Evolutionary conservation across 1,140 invertebrate species (phyloP).

Genomic region (Nephila pilipes): DNA sequence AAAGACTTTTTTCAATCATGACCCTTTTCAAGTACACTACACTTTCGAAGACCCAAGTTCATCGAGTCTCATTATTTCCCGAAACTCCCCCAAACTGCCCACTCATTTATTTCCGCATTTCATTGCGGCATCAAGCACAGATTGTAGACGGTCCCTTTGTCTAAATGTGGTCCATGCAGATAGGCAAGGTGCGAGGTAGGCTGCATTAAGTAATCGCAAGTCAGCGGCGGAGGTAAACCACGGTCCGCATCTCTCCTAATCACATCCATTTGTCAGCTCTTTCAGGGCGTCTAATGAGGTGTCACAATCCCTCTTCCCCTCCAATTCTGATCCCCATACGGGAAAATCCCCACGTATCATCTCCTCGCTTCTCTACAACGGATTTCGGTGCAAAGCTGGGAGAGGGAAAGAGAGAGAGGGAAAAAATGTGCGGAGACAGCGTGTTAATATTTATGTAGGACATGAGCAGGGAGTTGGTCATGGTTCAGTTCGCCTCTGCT

Average conservation of each 20-base stretch:
- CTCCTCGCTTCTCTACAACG: not conserved
- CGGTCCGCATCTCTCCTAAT: slow-evolving; percentile 63
- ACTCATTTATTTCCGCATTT: not conserved
- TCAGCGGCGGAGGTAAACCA: slow-evolving; percentile 71
- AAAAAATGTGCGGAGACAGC: no score
- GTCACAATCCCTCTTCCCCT: slow-evolving; percentile 58
- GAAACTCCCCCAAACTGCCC: no score
- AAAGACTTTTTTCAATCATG: not conserved
- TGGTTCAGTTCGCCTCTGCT: not conserved
- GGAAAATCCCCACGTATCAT: not conserved
- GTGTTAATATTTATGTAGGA: slow-evolving; percentile 74
- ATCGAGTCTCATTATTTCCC: no score
- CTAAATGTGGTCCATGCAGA: slow-evolving; percentile 1
- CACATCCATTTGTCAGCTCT: slow-evolving; percentile 75
- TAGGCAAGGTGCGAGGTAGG: slow-evolving; percentile 34
- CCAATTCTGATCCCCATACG: not conserved
- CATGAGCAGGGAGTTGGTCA: slow-evolving; percentile 39
- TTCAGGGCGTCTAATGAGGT: slow-evolving; percentile 74
- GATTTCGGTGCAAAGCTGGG: not conserved
- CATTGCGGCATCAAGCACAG: not conserved
- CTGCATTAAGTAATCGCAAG: slow-evolving; percentile 61
- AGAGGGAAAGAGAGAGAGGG: not conserved
- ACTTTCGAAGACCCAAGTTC: not conserved
- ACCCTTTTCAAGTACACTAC: not conserved
- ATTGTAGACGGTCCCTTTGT: slow-evolving; percentile 56